Percentiles rank a stretch among this genome's conserved stretches.
Conservation (phyloP, 2,113 vertebrate genomes). For the Etia nguti region DNA sequence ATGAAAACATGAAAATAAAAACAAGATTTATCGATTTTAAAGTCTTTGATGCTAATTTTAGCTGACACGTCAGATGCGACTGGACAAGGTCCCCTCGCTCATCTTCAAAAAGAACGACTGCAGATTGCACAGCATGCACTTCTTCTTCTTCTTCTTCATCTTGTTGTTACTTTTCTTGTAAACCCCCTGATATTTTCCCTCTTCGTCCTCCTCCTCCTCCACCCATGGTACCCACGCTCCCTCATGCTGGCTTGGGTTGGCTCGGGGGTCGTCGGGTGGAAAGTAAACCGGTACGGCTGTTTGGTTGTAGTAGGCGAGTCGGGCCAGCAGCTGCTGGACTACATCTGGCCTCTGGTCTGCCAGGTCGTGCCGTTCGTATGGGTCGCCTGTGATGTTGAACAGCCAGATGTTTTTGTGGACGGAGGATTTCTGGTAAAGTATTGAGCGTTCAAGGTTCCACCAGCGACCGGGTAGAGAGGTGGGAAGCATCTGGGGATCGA, state of each 20-base stretch:
- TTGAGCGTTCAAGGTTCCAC: slow-evolving; percentile 88
- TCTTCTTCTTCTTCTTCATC: slow-evolving; percentile 62
- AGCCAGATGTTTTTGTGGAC: slow-evolving; percentile 79
- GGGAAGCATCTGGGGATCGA: slow-evolving; percentile 75
- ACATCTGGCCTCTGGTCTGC: slow-evolving; percentile 78
- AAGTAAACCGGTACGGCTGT: slow-evolving; percentile 87
- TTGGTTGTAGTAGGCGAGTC: slow-evolving; percentile 82
- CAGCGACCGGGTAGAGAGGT: slow-evolving; percentile 82
- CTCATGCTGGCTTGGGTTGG: slow-evolving; percentile 78
- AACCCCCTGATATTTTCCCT: slow-evolving; percentile 53
- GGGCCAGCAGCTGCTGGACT: slow-evolving; percentile 78
- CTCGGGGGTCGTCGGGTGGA: slow-evolving; percentile 86
- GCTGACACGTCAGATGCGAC: slow-evolving; percentile 73
- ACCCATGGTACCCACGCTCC: slow-evolving; percentile 93
- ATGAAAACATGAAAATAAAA: neutral
- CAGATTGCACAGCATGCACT: slow-evolving; percentile 84
- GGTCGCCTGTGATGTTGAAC: slow-evolving; percentile 91
- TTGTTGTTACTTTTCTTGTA: slow-evolving; percentile 63
- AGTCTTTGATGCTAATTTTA: neutral
- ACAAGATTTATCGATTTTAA: neutral
- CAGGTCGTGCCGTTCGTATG: slow-evolving; percentile 84
- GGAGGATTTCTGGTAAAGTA: neutral
- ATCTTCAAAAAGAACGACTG: slow-evolving; percentile 87
- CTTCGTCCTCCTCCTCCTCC: slow-evolving; percentile 66
- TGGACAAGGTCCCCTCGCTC: slow-evolving; percentile 87